Percentiles rank a stretch among this genome's conserved stretches.
Conservation (phyloP, 2,888 invertebrate genomes). For the Aromia moschata region DNA sequence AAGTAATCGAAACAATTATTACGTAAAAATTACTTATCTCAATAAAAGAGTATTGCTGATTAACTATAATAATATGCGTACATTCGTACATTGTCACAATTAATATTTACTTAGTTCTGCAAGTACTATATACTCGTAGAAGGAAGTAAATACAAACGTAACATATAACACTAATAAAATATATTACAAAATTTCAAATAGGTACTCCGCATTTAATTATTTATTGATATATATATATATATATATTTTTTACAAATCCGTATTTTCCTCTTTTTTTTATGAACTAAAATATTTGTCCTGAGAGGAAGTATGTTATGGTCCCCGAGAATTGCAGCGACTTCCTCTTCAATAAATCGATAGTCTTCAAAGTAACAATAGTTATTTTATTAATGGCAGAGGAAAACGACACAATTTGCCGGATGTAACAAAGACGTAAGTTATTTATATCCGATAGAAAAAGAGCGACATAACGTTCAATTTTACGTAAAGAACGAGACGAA, state of each 20-base stretch:
- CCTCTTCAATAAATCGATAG: constrained; percentile 44
- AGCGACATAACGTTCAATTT: constrained; percentile 40
- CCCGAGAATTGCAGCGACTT: constrained; percentile 47
- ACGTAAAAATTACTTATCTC: too few species aligned
- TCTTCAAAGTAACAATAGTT: constrained; percentile 47
- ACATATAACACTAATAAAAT: too few species aligned
- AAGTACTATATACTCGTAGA: too few species aligned
- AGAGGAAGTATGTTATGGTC: constrained; percentile 43
- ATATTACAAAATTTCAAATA: too few species aligned
- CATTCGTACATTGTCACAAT: too few species aligned
- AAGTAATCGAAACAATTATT: too few species aligned
- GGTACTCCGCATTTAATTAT: too few species aligned
- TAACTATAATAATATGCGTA: too few species aligned
- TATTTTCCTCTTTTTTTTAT: neutral
- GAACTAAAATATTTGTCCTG: constrained; percentile 9
- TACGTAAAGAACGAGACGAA: constrained; percentile 55
- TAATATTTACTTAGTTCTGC: too few species aligned
- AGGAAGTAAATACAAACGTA: too few species aligned
- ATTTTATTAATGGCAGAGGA: constrained; percentile 53
- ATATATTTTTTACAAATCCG: neutral
- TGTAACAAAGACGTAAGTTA: constrained; percentile 61
- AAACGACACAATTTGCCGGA: constrained; percentile 59
- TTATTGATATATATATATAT: too few species aligned
- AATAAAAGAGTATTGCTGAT: too few species aligned
- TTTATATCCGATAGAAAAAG: constrained; percentile 62